Conservation (phyloP, 2,113 vertebrate species). For the Poecile atricapillus region DNA sequence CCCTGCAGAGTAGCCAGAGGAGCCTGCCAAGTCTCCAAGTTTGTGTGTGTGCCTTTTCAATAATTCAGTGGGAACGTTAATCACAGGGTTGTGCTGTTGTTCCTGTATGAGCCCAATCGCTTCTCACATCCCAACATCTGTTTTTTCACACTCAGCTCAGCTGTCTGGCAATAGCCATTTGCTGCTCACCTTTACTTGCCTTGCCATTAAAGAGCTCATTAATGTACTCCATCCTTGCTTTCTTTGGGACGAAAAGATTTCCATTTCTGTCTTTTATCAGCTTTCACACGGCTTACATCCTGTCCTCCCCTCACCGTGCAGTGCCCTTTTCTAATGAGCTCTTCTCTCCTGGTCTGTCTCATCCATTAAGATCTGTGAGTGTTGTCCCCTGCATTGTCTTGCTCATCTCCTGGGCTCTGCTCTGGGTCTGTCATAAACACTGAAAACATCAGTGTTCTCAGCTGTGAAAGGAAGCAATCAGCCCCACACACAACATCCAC, state of each 20-base stretch:
- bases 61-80: background rate
- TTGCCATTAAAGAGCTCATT: conserved; percentile 34
- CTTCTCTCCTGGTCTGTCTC: background rate
- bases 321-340: conserved; percentile 47
- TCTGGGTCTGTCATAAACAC: background rate
- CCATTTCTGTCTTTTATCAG: conserved; percentile 41
- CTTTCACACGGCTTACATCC: background rate
- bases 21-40: background rate
- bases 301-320: background rate
- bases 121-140: background rate
- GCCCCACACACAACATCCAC: background rate
- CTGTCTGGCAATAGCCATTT: conserved; percentile 30
- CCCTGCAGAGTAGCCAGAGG: background rate
- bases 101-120: rapidly evolving
- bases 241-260: conserved; percentile 25
- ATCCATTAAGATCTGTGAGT: background rate
- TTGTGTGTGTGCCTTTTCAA: background rate
- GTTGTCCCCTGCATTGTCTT: background rate
- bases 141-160: background rate
- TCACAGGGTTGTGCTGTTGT: background rate
- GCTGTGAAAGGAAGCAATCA: background rate
- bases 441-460: background rate
- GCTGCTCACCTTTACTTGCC: conserved; percentile 51
- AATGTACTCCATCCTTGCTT: background rate
- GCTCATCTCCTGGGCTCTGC: background rate